These are phyloP conservation scores for Macrochelys suwanniensis DNA, from an alignment of 2,797 vertebrate genomes.

Conservation along the genomic window DNA sequence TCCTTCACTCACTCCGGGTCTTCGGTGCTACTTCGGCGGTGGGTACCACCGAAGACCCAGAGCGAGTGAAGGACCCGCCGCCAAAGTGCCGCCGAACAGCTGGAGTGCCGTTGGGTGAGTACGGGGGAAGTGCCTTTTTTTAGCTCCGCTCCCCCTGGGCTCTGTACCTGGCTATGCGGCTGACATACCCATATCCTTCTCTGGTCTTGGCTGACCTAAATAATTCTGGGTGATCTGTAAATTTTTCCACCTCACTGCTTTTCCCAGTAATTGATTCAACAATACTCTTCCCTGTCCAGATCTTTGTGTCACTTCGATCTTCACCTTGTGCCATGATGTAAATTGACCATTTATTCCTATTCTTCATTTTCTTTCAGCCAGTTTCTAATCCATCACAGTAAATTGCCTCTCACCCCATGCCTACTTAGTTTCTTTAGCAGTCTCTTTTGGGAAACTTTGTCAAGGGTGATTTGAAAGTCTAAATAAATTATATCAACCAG, in stretches of 20 bases:
- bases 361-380: background rate
- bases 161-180: too few species aligned
- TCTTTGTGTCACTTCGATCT: conserved; percentile 20
- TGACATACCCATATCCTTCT: background rate
- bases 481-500: background rate
- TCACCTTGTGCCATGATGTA: conserved; percentile 5
- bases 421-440: background rate
- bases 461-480: conserved; percentile 27
- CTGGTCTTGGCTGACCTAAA: background rate
- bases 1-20: too few species aligned
- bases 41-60: too few species aligned
- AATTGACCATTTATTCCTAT: background rate
- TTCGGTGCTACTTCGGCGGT: too few species aligned
- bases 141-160: too few species aligned
- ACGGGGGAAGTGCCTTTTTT: too few species aligned
- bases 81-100: too few species aligned
- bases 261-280: background rate
- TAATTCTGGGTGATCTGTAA: background rate
- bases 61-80: too few species aligned
- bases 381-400: background rate
- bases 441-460: background rate
- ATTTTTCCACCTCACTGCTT: conserved; percentile 14
- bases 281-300: background rate
- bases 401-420: conserved; percentile 4
- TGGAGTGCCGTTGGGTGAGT: too few species aligned